A percentile compares a stretch with the other conserved stretches of the same genome.
These are phyloP conservation scores for Hybognathus amarus DNA, from an alignment of 2,797 vertebrate species.

Conservation along the genomic window DNA sequence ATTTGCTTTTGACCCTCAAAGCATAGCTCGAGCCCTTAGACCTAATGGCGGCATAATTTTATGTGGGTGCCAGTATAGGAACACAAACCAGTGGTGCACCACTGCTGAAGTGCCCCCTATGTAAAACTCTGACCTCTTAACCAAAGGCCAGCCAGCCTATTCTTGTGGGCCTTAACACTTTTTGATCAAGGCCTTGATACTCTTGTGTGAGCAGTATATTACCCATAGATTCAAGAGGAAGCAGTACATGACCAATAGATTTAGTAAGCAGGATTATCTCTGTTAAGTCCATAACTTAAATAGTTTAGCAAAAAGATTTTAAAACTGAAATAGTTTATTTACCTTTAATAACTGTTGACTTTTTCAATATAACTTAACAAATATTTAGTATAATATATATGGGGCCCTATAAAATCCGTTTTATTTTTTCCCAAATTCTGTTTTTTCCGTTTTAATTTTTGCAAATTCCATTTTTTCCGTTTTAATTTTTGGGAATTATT, in stretches of 20 bases:
- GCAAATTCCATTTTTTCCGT: too few species aligned
- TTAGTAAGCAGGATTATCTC: not conserved
- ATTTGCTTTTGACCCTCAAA: constrained; percentile 11
- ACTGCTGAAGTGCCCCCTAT: constrained; percentile 43
- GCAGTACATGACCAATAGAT: constrained; percentile 1
- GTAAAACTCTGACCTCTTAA: constrained; percentile 49
- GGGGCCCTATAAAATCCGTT: too few species aligned
- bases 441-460: too few species aligned
- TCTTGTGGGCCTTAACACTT: not conserved
- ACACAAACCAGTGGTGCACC: constrained; percentile 11
- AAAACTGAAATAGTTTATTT: too few species aligned
- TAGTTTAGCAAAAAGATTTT: too few species aligned
- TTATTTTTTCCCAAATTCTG: too few species aligned
- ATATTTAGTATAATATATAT: too few species aligned
- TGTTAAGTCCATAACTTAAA: not conserved
- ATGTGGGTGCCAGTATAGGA: constrained; percentile 31
- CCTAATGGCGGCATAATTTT: constrained; percentile 20
- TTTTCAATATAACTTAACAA: not conserved
- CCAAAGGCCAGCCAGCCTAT: constrained; percentile 64
- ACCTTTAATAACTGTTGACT: too few species aligned
- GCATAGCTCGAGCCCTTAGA: constrained; percentile 20
- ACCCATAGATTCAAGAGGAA: constrained; percentile 15
- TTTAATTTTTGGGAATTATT: too few species aligned
- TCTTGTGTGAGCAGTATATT: constrained; percentile 26
- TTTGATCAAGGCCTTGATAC: constrained; percentile 60